phyloP scores from a whole-genome alignment of 2,113 vertebrate species.

The Crotalus helleri region DNA sequence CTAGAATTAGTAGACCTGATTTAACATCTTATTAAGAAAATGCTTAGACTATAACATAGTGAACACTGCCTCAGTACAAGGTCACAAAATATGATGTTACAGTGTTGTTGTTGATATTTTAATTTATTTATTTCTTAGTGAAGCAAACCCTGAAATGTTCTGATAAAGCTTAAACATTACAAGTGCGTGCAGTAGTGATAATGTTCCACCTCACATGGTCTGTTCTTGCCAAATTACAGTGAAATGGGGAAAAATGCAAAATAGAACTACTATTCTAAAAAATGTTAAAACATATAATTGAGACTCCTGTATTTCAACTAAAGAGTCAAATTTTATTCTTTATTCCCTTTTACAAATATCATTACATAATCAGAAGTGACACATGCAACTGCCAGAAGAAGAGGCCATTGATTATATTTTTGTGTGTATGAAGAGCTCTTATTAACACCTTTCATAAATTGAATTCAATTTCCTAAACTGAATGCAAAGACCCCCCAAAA shows the following conservation, averaged over 20 bases:
- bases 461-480: constrained; percentile 27
- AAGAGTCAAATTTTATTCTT: neutral
- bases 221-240: neutral
- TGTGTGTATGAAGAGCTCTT: neutral
- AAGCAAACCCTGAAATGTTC: neutral
- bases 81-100: neutral
- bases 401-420: neutral
- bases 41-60: neutral
- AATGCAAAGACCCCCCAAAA: neutral
- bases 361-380: neutral
- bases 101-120: neutral
- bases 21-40: constrained; percentile 1
- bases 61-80: neutral
- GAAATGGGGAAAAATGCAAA: neutral
- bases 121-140: neutral
- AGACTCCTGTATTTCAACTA: neutral
- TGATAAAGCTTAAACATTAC: neutral
- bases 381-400: neutral
- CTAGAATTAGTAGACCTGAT: neutral
- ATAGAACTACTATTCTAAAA: neutral
- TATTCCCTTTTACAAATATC: neutral
- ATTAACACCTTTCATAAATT: constrained; percentile 18
- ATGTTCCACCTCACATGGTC: neutral
- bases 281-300: neutral
- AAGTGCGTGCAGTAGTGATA: neutral